Evolutionary conservation across 2,888 invertebrate genomes (phyloP).

Genomic region (Trachelus iudaicus): DNA sequence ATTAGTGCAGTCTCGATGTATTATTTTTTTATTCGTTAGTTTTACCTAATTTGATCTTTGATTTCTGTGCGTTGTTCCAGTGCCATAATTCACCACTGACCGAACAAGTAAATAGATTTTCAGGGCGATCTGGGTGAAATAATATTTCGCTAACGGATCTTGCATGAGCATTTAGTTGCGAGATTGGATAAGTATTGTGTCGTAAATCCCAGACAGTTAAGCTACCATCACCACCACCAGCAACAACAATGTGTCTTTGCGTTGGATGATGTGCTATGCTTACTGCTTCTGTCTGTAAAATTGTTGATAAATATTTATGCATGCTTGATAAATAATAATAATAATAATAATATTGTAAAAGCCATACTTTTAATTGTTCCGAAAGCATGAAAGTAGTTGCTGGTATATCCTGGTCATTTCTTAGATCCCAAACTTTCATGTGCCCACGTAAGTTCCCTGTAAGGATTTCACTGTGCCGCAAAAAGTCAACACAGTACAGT

Average conservation of each 20-base stretch:
- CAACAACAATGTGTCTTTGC: conserved; percentile 85
- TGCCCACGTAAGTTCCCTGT: conserved; percentile 90
- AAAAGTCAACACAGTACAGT: conserved; percentile 79
- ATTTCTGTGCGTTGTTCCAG: conserved; percentile 74
- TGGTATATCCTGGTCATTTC: conserved; percentile 74
- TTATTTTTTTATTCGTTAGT: not conserved
- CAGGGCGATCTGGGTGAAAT: conserved; percentile 87
- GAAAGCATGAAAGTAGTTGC: conserved; percentile 79
- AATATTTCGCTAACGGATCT: conserved; percentile 85
- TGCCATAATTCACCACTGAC: conserved; percentile 89
- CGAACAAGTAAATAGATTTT: conserved; percentile 86
- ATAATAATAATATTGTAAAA: not conserved
- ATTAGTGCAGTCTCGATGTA: not conserved
- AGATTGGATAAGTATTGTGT: conserved; percentile 84
- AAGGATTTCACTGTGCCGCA: conserved; percentile 80
- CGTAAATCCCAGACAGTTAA: conserved; percentile 92
- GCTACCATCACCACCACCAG: conserved; percentile 88
- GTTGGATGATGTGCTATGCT: conserved; percentile 87
- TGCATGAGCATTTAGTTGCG: conserved; percentile 81
- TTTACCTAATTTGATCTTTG: conserved; percentile 56
- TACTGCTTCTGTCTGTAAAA: conserved; percentile 74
- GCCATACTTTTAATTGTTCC: conserved; percentile 69
- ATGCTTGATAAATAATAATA: not conserved
- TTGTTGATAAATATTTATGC: not conserved
- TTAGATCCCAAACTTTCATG: conserved; percentile 89